These are phyloP conservation scores for Chirona hameri DNA, from an alignment of 2,888 invertebrate species.

Conservation along the genomic window DNA sequence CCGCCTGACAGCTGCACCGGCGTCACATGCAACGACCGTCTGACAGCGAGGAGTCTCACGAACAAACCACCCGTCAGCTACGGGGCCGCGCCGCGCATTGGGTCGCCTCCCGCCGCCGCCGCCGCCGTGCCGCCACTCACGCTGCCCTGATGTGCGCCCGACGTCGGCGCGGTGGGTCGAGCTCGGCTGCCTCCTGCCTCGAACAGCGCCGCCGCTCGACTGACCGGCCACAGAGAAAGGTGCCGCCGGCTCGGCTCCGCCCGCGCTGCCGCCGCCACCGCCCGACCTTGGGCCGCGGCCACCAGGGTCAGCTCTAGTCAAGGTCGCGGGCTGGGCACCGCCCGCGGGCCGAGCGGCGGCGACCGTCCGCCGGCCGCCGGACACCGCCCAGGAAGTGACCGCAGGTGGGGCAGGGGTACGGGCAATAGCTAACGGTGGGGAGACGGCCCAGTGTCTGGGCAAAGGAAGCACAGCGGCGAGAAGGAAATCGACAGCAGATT, in stretches of 20 bases:
- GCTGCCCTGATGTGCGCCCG: background rate
- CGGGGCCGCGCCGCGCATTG: background rate
- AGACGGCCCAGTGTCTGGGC: no score
- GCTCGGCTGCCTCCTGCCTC: slow-evolving; percentile 12
- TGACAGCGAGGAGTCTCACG: no score
- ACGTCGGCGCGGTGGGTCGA: background rate
- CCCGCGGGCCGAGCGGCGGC: background rate
- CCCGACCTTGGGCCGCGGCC: background rate
- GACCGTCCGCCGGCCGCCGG: background rate
- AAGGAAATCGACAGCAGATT: no score
- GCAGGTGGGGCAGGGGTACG: no score
- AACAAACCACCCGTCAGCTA: no score
- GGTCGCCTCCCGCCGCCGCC: background rate
- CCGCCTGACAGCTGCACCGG: no score
- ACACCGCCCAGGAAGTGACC: background rate
- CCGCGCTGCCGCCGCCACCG: background rate
- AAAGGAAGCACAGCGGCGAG: no score
- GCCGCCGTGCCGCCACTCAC: background rate
- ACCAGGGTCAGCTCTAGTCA: background rate
- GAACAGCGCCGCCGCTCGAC: slow-evolving; percentile 6
- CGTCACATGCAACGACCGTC: no score
- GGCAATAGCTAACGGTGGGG: no score
- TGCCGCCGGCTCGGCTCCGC: slow-evolving; percentile 6
- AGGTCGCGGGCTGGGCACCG: background rate
- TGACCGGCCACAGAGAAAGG: background rate